phyloP scores from a whole-genome alignment of 2,888 invertebrate genomes.

The Steromphala cineraria region DNA sequence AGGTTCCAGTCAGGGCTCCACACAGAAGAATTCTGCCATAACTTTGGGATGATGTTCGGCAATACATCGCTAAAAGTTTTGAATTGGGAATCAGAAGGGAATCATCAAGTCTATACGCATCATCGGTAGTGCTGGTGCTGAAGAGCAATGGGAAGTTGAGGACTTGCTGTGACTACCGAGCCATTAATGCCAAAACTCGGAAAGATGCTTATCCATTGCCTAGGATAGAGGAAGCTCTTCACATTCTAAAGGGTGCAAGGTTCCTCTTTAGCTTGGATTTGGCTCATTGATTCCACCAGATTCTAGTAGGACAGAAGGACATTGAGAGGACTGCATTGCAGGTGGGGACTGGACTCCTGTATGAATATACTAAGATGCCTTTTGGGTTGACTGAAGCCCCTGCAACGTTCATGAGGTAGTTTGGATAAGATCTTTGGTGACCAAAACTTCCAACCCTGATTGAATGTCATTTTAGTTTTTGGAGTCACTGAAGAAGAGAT shows the following conservation, averaged over 20 bases:
- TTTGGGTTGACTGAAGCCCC: conserved; percentile 36
- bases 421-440: conserved; percentile 38
- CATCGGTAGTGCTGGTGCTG: conserved; percentile 45
- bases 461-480: conserved; percentile 48
- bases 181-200: conserved; percentile 39
- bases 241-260: conserved; percentile 27
- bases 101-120: conserved; percentile 39
- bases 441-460: conserved; percentile 32
- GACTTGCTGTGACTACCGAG: conserved; percentile 50
- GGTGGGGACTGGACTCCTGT: conserved; percentile 38
- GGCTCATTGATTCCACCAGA: conserved; percentile 51
- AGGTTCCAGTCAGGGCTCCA: conserved; percentile 34
- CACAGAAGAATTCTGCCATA: conserved; percentile 34
- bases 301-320: conserved; percentile 42
- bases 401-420: conserved; percentile 39
- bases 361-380: conserved; percentile 40
- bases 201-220: conserved; percentile 42
- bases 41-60: conserved; percentile 39
- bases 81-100: conserved; percentile 35
- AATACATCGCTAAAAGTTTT: conserved; percentile 39
- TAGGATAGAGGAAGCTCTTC: conserved; percentile 38
- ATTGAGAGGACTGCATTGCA: conserved; percentile 49
- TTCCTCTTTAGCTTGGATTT: conserved; percentile 33
- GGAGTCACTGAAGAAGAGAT: conserved; percentile 37
- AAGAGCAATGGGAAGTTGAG: conserved; percentile 38